phyloP scores from a whole-genome alignment of 2,888 invertebrate species.

The Busseola fusca region DNA sequence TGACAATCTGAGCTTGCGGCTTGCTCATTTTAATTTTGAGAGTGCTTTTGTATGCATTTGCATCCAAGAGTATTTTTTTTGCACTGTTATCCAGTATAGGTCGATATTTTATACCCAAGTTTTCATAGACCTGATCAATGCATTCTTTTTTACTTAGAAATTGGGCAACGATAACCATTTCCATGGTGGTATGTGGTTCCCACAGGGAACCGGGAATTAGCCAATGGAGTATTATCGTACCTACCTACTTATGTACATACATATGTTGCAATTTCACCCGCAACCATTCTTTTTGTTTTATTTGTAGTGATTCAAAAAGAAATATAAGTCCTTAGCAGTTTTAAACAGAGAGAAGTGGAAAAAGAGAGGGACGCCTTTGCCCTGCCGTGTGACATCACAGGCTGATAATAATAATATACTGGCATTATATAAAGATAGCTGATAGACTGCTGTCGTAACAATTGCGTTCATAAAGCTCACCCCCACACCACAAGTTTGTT shows the following conservation, averaged over 20 bases:
- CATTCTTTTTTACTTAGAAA: neutral
- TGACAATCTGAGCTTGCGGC: conserved; percentile 36
- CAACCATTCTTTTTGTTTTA: neutral
- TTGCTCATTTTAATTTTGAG: conserved; percentile 41
- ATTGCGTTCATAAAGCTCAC: neutral
- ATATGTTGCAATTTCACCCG: neutral
- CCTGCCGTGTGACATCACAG: neutral
- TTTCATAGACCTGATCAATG: neutral
- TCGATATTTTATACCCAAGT: neutral
- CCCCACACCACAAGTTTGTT: neutral
- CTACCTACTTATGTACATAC: too few relatives aligned
- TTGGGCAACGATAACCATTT: neutral
- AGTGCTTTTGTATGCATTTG: conserved; percentile 30
- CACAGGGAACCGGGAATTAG: too few relatives aligned
- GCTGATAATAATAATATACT: neutral
- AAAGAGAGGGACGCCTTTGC: neutral
- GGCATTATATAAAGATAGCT: neutral
- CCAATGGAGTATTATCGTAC: neutral
- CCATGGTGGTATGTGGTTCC: neutral
- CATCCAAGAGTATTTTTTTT: neutral
- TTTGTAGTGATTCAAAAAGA: neutral
- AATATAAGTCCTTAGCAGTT: neutral
- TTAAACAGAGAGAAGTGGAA: neutral
- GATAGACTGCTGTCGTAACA: neutral
- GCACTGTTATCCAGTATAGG: neutral